Base-by-base conservation (phyloP, 2,797 vertebrate species). In the Lacerta bilineata region DNA sequence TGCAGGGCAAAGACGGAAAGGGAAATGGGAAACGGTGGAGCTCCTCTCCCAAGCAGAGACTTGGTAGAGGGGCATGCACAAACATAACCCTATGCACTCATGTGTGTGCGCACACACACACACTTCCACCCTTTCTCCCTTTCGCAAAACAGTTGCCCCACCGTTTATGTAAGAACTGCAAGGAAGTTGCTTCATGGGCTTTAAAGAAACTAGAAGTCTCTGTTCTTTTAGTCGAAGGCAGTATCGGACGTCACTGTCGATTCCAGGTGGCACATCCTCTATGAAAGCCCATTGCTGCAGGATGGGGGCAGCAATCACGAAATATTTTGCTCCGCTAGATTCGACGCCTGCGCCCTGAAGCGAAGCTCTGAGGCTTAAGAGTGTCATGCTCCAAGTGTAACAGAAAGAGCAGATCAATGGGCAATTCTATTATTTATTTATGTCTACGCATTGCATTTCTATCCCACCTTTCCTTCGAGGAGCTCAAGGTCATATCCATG, bases 141-240 rank as follows among this genome's bases (percentile, higher is more conserved):
- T 33, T 80, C n/a, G 15, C 61, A 77, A 27, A 36, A n/a, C 17
- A 23, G 64, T 90, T 66, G 50, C 15, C 39, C 18, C 80, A 79
- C 55, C 18, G 15, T 29, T 43, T 79, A 7, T 36, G 50, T 82
- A 46, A 84, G 15, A 29, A 2, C 25, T 15, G 64, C 27, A 64
- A 74, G 80, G 85, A 90, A 90, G 23, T 90, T 90, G 89, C 85
- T 50, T 66, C 89, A 90, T 33, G 4, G 5, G 23, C 11, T 18
- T 5, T 41, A n/a, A 15, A 61, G 18, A 33, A 66, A 72, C 64
- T 80, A 66, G 87, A 83, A 11, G 36, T 69, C 39, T 72, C 8
- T 79, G 50, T 64, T 8, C 76, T 61, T 79, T 88, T 33, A 84
- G 75, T 29, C n/a, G 5, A 41, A 59, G 27, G 7, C 4, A 33